These are phyloP conservation scores for Goniozus legneri DNA, from an alignment of 1,140 invertebrate species.

Conservation along the genomic window DNA sequence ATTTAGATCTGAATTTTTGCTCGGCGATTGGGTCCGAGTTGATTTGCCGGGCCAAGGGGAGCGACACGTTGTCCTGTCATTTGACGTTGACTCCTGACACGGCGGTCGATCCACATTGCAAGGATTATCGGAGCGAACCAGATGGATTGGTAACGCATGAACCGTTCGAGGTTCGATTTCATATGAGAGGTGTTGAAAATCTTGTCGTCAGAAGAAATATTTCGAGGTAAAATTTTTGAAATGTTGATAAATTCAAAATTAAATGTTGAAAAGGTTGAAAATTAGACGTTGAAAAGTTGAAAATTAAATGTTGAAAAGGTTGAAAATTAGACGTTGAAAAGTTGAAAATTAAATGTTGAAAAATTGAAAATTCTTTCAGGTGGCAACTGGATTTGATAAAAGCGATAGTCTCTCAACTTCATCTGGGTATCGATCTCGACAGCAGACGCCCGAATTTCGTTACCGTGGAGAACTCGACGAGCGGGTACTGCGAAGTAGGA, in stretches of 20 bases:
- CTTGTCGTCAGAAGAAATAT: constrained; percentile 23
- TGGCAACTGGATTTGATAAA: constrained; percentile 29
- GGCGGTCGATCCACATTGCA: not conserved
- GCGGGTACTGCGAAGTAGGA: constrained; percentile 8
- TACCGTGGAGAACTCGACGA: constrained; percentile 20
- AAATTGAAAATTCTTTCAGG: no score
- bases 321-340: no score
- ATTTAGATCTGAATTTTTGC: constrained; percentile 3
- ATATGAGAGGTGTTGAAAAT: constrained; percentile 22
- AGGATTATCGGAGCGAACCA: constrained; percentile 10
- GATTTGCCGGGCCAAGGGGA: constrained; percentile 13
- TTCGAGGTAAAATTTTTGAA: no score
- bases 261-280: no score
- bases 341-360: no score
- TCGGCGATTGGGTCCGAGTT: constrained; percentile 11
- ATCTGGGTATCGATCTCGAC: constrained; percentile 15
- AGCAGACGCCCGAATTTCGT: constrained; percentile 4
- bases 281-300: no score
- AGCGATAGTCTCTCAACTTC: constrained; percentile 20
- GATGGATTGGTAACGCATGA: constrained; percentile 7
- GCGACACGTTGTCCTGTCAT: constrained; percentile 16
- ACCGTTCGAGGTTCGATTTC: constrained; percentile 30
- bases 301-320: no score
- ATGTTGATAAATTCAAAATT: no score
- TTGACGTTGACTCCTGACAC: constrained; percentile 6